These are phyloP conservation scores for Hymenochirus boettgeri DNA, from an alignment of 2,113 vertebrate genomes.

Conservation along the genomic window DNA sequence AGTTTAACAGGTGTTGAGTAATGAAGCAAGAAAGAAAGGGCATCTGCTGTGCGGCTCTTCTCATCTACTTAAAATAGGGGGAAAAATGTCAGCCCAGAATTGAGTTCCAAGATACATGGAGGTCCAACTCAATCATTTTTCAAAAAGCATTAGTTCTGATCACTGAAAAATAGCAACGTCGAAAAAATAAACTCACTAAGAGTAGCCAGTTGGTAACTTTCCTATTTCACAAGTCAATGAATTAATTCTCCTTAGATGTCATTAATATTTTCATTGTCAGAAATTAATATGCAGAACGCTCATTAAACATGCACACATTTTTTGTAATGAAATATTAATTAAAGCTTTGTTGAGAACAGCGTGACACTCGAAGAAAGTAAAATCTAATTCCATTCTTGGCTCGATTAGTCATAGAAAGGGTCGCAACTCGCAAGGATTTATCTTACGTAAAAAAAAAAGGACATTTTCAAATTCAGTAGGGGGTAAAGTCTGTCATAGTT, in stretches of 20 bases:
- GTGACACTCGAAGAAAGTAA: conserved; percentile 21
- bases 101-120: conserved; percentile 34
- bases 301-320: conserved; percentile 26
- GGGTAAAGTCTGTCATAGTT: conserved; percentile 12
- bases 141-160: conserved; percentile 43
- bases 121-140: conserved; percentile 44
- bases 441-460: conserved; percentile 20
- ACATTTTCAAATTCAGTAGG: conserved; percentile 12
- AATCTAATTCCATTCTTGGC: conserved; percentile 28
- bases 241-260: conserved; percentile 13
- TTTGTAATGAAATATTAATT: conserved; percentile 39
- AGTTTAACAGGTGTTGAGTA: conserved; percentile 69
- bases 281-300: conserved; percentile 12
- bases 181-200: conserved; percentile 38
- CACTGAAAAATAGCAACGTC: conserved; percentile 46
- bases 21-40: conserved; percentile 65
- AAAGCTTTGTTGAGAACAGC: conserved; percentile 19
- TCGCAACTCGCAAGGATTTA: conserved; percentile 7
- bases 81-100: too few relatives aligned
- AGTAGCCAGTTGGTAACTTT: conserved; percentile 40
- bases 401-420: conserved; percentile 30
- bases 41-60: conserved; percentile 61
- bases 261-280: conserved; percentile 22
- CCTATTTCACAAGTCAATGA: conserved; percentile 35
- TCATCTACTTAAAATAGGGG: conserved; percentile 56